These are phyloP conservation scores for Bombus confusus DNA, from an alignment of 1,140 invertebrate genomes.

Conservation along the genomic window DNA sequence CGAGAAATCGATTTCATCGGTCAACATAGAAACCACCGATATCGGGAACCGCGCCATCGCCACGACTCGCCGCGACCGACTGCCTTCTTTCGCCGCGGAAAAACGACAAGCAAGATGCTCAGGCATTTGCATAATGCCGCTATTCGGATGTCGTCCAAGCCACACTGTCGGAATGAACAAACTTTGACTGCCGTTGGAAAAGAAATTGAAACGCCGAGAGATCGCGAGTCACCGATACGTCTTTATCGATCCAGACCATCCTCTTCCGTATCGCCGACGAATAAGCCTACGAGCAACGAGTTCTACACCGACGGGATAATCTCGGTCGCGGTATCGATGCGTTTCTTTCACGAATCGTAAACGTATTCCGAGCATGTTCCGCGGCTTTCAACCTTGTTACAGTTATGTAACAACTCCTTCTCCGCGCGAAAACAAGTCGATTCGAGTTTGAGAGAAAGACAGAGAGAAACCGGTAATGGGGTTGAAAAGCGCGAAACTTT, in stretches of 20 bases:
- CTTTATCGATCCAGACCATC: slow-evolving; percentile 22
- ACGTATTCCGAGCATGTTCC: slow-evolving; percentile 60
- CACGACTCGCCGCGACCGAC: neutral
- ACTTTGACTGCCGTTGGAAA: neutral
- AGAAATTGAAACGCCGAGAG: neutral
- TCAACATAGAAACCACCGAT: slow-evolving; percentile 44
- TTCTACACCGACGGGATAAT: slow-evolving; percentile 17
- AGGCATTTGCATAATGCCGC: neutral
- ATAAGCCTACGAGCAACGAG: too few relatives aligned
- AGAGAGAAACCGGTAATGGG: neutral
- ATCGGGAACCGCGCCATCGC: slow-evolving; percentile 17
- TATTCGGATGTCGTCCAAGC: slow-evolving; percentile 7
- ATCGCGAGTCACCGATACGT: neutral
- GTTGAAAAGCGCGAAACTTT: slow-evolving; percentile 59
- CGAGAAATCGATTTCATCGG: slow-evolving; percentile 60
- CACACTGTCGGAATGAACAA: neutral
- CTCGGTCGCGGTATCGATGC: slow-evolving; percentile 35
- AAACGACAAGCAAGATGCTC: neutral
- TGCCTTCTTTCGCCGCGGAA: too few relatives aligned
- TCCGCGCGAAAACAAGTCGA: slow-evolving; percentile 26
- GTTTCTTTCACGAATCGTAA: slow-evolving; percentile 27
- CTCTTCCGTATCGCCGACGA: neutral
- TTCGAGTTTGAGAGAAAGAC: neutral
- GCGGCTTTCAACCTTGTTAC: slow-evolving; percentile 64
- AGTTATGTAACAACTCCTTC: slow-evolving; percentile 56